Conservation (phyloP, 2,888 invertebrate genomes). For the Lobophora halterata region DNA sequence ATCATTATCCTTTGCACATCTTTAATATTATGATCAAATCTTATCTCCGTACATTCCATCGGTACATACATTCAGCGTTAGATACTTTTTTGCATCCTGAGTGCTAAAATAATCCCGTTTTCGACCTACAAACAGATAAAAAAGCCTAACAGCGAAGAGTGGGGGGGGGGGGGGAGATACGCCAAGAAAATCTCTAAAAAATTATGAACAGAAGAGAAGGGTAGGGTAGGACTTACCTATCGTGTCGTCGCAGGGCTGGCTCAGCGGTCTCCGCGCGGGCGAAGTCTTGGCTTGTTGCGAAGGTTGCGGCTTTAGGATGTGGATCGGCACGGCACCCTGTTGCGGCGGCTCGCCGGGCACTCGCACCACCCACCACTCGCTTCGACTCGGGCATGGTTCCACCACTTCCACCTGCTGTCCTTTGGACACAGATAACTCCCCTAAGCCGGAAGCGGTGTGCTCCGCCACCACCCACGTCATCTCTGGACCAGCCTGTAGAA, state of each 20-base stretch:
- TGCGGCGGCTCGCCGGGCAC: conserved; percentile 82
- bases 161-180: no score
- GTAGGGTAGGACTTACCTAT: conserved; percentile 81
- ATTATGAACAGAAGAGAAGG: no score
- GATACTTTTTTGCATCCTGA: no score
- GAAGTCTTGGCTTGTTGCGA: conserved; percentile 61
- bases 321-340: conserved; percentile 90
- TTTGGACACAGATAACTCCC: conserved; percentile 91
- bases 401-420: conserved; percentile 97
- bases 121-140: no score
- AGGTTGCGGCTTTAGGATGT: conserved; percentile 82
- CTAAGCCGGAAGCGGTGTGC: conserved; percentile 87
- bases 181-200: no score
- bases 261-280: conserved; percentile 65
- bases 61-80: no score
- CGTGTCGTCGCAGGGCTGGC: conserved; percentile 65
- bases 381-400: conserved; percentile 85
- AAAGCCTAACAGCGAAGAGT: no score
- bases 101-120: no score
- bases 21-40: no score
- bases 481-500: conserved; percentile 88
- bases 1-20: no score
- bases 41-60: no score
- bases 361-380: conserved; percentile 87
- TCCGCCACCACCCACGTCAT: conserved; percentile 96